These are phyloP conservation scores for Calliopsis andreniformis DNA, from an alignment of 1,140 invertebrate genomes.

Conservation along the genomic window DNA sequence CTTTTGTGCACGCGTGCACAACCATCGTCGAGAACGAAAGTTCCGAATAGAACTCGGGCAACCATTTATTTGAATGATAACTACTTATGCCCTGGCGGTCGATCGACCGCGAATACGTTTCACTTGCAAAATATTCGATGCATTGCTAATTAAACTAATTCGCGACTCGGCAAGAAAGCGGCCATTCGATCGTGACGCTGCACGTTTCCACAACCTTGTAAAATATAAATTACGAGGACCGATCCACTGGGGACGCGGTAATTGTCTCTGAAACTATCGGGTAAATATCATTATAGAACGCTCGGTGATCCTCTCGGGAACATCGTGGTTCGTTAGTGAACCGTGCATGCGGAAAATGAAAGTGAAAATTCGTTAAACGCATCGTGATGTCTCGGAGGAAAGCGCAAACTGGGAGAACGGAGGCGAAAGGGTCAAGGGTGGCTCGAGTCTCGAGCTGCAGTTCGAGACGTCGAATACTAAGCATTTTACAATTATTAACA, in stretches of 20 bases:
- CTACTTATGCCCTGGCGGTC: not conserved
- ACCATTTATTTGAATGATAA: not conserved
- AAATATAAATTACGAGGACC: not conserved
- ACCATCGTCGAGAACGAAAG: not conserved
- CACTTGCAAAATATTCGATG: not conserved
- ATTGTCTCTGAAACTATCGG: not conserved
- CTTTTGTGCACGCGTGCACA: not conserved
- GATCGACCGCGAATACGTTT: not conserved
- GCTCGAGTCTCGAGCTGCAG: too few relatives aligned
- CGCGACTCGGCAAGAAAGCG: not conserved
- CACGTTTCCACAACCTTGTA: not conserved
- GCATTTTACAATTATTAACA: conserved; percentile 48
- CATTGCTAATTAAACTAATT: not conserved
- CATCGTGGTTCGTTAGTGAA: not conserved
- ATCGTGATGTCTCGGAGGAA: not conserved
- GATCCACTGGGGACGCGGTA: too few relatives aligned
- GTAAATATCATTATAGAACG: not conserved
- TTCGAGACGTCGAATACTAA: not conserved
- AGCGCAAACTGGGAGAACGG: not conserved
- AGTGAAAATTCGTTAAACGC: conserved; percentile 21
- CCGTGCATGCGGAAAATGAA: conserved; percentile 34
- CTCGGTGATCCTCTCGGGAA: not conserved
- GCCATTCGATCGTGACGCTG: conserved; percentile 3
- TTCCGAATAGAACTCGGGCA: conserved; percentile 3
- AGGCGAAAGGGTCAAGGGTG: not conserved